Evolutionary conservation across 2,888 invertebrate genomes (phyloP).

Genomic region (Orthonychiurus folsomi): DNA sequence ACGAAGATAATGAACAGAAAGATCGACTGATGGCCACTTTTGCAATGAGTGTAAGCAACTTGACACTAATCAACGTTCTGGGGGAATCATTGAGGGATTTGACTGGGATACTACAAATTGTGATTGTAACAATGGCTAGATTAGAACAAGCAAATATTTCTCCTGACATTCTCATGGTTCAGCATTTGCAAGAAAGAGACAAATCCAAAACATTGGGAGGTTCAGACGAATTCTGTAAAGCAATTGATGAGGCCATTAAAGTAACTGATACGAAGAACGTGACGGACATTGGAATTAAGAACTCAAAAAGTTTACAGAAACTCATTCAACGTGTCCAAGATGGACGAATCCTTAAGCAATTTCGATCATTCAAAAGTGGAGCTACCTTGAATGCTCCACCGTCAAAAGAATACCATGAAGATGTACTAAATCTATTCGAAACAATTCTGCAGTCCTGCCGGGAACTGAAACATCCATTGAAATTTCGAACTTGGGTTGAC

Average conservation of each 20-base stretch:
- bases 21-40: conserved; percentile 19
- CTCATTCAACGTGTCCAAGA: not conserved
- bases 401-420: conserved; percentile 5
- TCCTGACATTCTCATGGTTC: conserved; percentile 16
- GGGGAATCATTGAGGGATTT: conserved; percentile 11
- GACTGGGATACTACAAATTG: conserved; percentile 15
- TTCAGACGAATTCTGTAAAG: conserved; percentile 8
- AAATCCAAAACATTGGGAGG: not conserved
- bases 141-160: conserved; percentile 12
- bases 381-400: not conserved
- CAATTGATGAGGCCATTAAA: conserved; percentile 7
- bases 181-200: conserved; percentile 12
- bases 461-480: not conserved
- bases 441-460: not conserved
- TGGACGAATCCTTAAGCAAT: conserved; percentile 4
- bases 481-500: conserved; percentile 10
- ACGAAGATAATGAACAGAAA: not conserved
- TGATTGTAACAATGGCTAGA: conserved; percentile 10
- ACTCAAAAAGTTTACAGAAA: not conserved
- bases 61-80: conserved; percentile 12
- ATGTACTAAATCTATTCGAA: not conserved
- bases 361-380: conserved; percentile 1
- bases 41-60: conserved; percentile 15
- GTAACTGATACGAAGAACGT: conserved; percentile 2
- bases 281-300: not conserved